Evolutionary conservation across 1,140 invertebrate genomes (phyloP).

Genomic region (Leptinotarsa undecemlineata): DNA sequence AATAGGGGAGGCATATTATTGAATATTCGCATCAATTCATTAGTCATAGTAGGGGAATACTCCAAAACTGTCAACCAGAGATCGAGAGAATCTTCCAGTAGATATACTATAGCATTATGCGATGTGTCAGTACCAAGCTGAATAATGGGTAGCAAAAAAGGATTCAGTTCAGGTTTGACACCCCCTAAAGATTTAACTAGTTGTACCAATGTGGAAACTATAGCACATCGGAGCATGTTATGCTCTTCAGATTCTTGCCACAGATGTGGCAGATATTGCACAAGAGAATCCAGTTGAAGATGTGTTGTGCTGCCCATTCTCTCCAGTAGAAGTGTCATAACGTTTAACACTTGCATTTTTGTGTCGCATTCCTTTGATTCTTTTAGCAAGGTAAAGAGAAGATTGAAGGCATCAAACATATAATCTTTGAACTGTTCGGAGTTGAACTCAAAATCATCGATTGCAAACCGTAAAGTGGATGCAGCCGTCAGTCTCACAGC

Average conservation of each 20-base stretch:
- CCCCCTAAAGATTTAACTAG: conserved; percentile 70
- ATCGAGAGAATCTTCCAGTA: conserved; percentile 89
- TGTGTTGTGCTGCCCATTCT: conserved; percentile 77
- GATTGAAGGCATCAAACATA: conserved; percentile 74
- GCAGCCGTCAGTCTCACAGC: conserved; percentile 82
- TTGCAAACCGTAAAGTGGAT: conserved; percentile 72
- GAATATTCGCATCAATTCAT: conserved; percentile 73
- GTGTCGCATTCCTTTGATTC: conserved; percentile 91
- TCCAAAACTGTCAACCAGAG: conserved; percentile 86
- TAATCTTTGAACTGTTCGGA: conserved; percentile 83
- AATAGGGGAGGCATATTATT: conserved; percentile 73
- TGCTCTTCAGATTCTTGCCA: conserved; percentile 88
- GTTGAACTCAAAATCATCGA: conserved; percentile 93
- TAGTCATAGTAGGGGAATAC: conserved; percentile 66
- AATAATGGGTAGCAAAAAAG: conserved; percentile 77
- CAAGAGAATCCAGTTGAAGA: conserved; percentile 71
- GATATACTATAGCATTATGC: conserved; percentile 82
- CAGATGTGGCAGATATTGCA: conserved; percentile 81
- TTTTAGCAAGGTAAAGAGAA: conserved; percentile 82
- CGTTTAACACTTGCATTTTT: conserved; percentile 90
- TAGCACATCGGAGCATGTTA: conserved; percentile 89
- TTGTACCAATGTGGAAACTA: conserved; percentile 83
- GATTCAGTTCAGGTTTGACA: conserved; percentile 64
- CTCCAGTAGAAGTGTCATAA: conserved; percentile 88
- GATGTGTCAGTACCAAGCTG: conserved; percentile 78